phyloP scores from a whole-genome alignment of 2,797 vertebrate species.

The Rhinella marina region DNA sequence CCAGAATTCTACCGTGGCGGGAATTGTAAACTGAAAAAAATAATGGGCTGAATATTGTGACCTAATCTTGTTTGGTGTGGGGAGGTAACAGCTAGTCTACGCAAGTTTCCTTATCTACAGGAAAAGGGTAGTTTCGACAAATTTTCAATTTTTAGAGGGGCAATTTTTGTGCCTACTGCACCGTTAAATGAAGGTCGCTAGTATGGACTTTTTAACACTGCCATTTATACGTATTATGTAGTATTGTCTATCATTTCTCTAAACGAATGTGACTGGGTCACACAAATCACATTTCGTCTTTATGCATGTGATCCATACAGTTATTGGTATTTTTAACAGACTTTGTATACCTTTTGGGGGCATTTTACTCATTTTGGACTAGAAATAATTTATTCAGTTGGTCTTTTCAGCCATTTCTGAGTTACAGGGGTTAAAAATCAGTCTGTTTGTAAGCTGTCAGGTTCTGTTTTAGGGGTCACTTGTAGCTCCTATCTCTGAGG shows the following conservation, averaged over 20 bases:
- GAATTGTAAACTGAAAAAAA: neutral
- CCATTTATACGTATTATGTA: constrained; percentile 29
- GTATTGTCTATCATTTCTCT: constrained; percentile 20
- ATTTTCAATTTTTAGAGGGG: neutral
- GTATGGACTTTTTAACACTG: constrained; percentile 46
- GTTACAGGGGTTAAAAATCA: too few relatives aligned
- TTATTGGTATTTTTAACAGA: neutral
- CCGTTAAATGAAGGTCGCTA: neutral
- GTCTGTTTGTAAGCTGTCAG: too few relatives aligned
- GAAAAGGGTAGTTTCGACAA: neutral
- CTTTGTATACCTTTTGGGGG: neutral
- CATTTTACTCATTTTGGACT: too few relatives aligned
- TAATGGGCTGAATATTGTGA: neutral
- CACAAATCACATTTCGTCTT: neutral
- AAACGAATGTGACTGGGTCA: constrained; percentile 32
- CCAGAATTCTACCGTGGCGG: neutral
- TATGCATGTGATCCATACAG: neutral
- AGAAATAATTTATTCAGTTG: too few relatives aligned
- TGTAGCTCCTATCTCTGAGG: too few relatives aligned
- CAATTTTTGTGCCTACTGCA: neutral
- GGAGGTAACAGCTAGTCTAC: neutral
- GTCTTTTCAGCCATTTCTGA: too few relatives aligned
- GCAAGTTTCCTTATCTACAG: neutral
- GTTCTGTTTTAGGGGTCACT: neutral
- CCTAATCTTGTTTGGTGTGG: neutral